Percentiles rank a stretch among this genome's conserved stretches.
phyloP scores from a whole-genome alignment of 2,797 vertebrate genomes.

The Chloroceryle inda region DNA sequence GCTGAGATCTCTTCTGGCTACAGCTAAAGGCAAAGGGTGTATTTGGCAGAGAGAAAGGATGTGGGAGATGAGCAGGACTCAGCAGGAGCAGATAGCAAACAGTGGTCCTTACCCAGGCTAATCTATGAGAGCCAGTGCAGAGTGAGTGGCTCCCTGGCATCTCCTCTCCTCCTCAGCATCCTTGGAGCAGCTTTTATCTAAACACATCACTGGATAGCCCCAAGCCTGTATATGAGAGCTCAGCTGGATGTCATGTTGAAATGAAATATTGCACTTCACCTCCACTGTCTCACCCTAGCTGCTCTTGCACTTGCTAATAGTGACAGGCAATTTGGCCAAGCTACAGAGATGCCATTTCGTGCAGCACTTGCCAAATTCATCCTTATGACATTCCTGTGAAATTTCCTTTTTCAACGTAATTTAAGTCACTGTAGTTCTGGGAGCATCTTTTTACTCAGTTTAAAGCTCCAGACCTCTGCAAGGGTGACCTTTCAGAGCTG shows the following conservation, averaged over 20 bases:
- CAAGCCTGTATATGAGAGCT: neutral
- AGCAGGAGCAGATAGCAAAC: neutral
- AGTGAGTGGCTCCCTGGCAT: neutral
- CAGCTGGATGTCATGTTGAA: neutral
- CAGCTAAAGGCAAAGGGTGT: neutral
- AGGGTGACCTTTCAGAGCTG: neutral
- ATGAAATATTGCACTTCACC: neutral
- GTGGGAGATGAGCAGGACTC: neutral
- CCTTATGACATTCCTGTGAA: neutral
- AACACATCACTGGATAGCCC: neutral
- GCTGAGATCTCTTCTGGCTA: neutral
- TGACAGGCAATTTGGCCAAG: neutral
- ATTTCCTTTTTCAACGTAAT: neutral
- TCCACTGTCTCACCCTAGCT: neutral
- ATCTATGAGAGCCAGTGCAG: accelerated
- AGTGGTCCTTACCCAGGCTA: neutral
- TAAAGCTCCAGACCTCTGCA: neutral
- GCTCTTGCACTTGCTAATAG: neutral
- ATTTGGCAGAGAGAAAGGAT: neutral
- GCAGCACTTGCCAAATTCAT: neutral
- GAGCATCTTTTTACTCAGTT: neutral
- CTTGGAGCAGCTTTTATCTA: neutral
- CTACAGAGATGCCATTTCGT: neutral
- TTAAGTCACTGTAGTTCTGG: neutral
- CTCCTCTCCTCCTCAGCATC: neutral